phyloP scores from a whole-genome alignment of 1,140 invertebrate genomes.

The Drosophila parvula region DNA sequence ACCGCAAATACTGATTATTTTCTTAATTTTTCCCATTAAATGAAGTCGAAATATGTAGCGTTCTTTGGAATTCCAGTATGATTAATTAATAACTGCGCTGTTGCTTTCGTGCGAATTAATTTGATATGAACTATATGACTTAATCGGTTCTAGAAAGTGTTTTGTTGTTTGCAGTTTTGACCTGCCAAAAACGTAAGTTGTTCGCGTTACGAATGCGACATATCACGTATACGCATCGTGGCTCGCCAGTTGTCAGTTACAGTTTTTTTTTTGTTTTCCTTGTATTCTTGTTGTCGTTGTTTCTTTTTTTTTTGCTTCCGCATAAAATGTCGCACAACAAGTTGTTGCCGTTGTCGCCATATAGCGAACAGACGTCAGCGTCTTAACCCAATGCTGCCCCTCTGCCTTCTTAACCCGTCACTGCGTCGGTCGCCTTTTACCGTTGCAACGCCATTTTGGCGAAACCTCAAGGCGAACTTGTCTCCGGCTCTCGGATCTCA shows the following conservation, averaged over 20 bases:
- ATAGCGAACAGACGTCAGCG: conserved; percentile 31
- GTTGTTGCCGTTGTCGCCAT: conserved; percentile 51
- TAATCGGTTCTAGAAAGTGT: conserved; percentile 17
- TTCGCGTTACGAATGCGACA: conserved; percentile 49
- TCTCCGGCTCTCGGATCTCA: conserved; percentile 26
- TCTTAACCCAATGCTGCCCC: conserved; percentile 30
- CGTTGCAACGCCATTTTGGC: conserved; percentile 79
- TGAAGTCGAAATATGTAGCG: neutral
- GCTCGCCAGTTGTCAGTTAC: conserved; percentile 25
- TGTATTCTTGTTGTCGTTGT: conserved; percentile 22
- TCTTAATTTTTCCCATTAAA: neutral
- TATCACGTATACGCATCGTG: conserved; percentile 75
- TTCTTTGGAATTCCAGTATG: neutral
- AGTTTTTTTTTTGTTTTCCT: conserved; percentile 4
- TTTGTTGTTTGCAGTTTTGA: neutral
- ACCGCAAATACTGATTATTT: neutral
- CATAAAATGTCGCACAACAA: conserved; percentile 69
- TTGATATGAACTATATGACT: neutral
- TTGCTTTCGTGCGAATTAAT: neutral
- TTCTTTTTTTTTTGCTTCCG: conserved; percentile 59
- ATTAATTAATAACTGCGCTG: neutral
- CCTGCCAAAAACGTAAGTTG: conserved; percentile 5
- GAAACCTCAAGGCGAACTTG: conserved; percentile 78
- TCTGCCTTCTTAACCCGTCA: neutral
- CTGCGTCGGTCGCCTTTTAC: conserved; percentile 51